These are phyloP conservation scores for Acanthurus leucopareius DNA, from an alignment of 2,797 vertebrate genomes.

Conservation along the genomic window DNA sequence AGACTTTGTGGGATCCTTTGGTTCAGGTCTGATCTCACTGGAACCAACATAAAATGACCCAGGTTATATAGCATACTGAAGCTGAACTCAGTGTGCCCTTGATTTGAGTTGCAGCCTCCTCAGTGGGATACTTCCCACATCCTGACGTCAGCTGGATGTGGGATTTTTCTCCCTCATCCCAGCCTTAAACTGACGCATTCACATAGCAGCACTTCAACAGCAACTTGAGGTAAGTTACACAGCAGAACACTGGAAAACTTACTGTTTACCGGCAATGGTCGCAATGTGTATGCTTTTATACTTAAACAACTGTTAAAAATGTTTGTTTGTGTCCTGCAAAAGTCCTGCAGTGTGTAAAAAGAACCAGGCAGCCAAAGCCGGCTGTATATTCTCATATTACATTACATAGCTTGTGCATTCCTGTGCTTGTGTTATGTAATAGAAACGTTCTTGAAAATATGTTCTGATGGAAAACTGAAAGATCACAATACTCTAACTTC, in stretches of 20 bases:
- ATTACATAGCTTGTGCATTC: slow-evolving; percentile 65
- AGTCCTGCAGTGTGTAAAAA: not conserved
- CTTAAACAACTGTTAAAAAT: not conserved
- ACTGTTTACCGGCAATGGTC: not conserved
- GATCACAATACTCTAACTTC: not conserved
- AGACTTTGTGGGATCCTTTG: too few relatives aligned
- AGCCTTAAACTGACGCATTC: slow-evolving; percentile 65
- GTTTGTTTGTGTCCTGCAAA: slow-evolving; percentile 1
- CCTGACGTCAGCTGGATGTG: slow-evolving; percentile 77
- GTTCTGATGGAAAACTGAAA: slow-evolving; percentile 10
- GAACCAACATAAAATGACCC: too few relatives aligned
- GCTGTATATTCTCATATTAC: slow-evolving; percentile 55
- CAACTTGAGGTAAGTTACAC: slow-evolving; percentile 62
- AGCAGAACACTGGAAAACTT: slow-evolving; percentile 9
- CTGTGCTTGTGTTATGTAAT: slow-evolving; percentile 69
- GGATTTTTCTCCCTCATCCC: slow-evolving; percentile 65
- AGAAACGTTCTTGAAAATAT: slow-evolving; percentile 34
- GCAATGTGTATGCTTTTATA: not conserved
- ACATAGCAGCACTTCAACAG: slow-evolving; percentile 60
- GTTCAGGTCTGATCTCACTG: too few relatives aligned
- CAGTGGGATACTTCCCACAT: slow-evolving; percentile 66
- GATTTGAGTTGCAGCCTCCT: slow-evolving; percentile 45
- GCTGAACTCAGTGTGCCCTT: slow-evolving; percentile 26
- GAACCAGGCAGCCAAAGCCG: slow-evolving; percentile 13
- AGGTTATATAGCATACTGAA: not conserved